phyloP scores from a whole-genome alignment of 1,140 invertebrate species.

The Forficula auricularia region DNA sequence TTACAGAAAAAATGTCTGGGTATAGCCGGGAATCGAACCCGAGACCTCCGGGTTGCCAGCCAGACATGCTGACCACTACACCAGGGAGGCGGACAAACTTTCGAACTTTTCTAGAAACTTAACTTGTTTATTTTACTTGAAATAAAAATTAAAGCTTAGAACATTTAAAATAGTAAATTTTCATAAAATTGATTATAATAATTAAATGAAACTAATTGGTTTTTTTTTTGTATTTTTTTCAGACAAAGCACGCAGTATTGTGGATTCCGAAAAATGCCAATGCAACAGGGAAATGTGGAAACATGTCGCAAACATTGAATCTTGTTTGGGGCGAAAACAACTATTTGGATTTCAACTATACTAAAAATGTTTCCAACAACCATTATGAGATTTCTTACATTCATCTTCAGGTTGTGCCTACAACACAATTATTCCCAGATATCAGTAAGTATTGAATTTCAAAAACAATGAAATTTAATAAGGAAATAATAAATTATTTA shows the following conservation, averaged over 20 bases:
- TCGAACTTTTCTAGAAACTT: too few relatives aligned
- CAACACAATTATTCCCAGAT: constrained; percentile 14
- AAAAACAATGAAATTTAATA: neutral
- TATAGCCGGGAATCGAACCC: too few relatives aligned
- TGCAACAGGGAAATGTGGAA: constrained; percentile 26
- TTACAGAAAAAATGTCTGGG: too few relatives aligned
- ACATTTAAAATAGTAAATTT: too few relatives aligned
- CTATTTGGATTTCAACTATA: constrained; percentile 27
- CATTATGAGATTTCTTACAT: constrained; percentile 20
- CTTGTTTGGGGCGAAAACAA: constrained; percentile 27
- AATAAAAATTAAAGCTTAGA: too few relatives aligned
- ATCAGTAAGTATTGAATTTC: constrained; percentile 13
- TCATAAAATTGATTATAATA: too few relatives aligned
- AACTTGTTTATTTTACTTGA: too few relatives aligned
- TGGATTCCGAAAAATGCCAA: constrained; percentile 28
- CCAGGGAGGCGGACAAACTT: too few relatives aligned
- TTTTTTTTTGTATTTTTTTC: too few relatives aligned
- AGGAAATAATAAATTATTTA: constrained; percentile 3
- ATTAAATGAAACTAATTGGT: too few relatives aligned
- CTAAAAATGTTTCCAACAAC: constrained; percentile 26
- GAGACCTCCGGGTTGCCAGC: too few relatives aligned
- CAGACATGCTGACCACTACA: too few relatives aligned
- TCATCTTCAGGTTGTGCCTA: constrained; percentile 13
- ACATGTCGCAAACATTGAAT: constrained; percentile 25
- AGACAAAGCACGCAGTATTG: constrained; percentile 17